Base-by-base conservation (phyloP, 2,797 vertebrate genomes). In the Rhinogobio ventralis region DNA sequence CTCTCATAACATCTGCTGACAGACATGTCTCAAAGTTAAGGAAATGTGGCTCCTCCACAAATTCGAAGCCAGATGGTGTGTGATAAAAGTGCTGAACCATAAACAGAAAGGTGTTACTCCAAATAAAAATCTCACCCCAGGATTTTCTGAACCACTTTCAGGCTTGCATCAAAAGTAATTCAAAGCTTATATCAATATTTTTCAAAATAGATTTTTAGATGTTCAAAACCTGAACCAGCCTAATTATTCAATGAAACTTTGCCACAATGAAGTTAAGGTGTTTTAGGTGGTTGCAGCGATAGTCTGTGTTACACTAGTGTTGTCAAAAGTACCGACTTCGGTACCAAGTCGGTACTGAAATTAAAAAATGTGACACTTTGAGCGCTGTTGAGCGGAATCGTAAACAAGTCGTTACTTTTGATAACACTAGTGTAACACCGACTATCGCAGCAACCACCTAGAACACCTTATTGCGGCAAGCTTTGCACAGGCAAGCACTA, bases 11-110 rank as follows among this genome's bases (percentile, higher is more conserved):
- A 78, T 69, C 74, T 49, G 74, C 42, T 57, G 19, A 55, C 4
- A 7, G 19, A 45, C 2, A 17, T 42, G 46, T 55, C 46, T 83
- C 15, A n/a, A 66, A 83, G 71, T 83, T 64, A 74, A 64, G 46
- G 74, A 84, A 77, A 13, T n/a, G 46, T 64, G 1, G 11, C 78
- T 62, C 57, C 25, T 60, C 25, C 20, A 71, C 74, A 71, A 45
- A 71, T 78, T 45, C 39, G 49, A 68, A 84, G 19, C 20, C 82
- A 84, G 82, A 46, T 60, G 51, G 74, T 36, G 39, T 69, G 66
- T 49, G 51, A 71, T 53, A 83, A 75, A 51, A 64, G 13, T 15
- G 30, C 45, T 51, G 55, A 75, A 53, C 23, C 23, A 69, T 71
- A 78, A 78, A 25, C 51, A 77, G 15, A 78, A 19, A 46, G 39